Evolutionary conservation across 1,140 invertebrate genomes (phyloP), one percentile per base, ranked within the genome.

Genomic region (Orchesella cincta): DNA sequence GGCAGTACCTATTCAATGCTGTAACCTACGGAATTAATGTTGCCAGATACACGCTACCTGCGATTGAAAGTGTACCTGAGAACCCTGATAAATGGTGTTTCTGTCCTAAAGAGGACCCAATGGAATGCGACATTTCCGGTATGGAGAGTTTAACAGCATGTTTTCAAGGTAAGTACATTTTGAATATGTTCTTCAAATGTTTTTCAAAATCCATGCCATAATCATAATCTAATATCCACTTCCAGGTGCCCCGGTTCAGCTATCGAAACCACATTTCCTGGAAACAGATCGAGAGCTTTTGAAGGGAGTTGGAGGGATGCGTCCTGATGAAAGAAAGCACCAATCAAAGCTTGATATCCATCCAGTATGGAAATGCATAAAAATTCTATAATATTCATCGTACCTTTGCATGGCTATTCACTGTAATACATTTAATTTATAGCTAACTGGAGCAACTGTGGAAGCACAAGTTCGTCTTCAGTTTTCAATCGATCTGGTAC

Each of bases 51-150:
- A 36, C 29, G 8, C 29, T 52, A 3, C 73, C 36, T 18, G 1
- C 1, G 18, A 54, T 52, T 29, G 2, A 52, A 31, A 74, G 28
- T 20, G 28, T 54, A 3, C 28, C 73, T 18, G 46, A 74, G 18
- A 57, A 74, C 29, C 36, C 46, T 1, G 39, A 74, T 20, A 52
- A 1, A 35, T 78, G 77, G 77, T 78, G 77, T 26, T 78, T 78
- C 31, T 78, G 77, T 39, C 77, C 73, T 0, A 51, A 72, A 1
- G 51, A 54, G 8, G 64, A 78, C 18, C n/a, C n/a, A 0, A 28
- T 28, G 23, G 16, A 34, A 23, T 78, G 77, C 34, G 73, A 75
- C 33, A 75, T 71, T 1, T 34, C 28, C 12, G 77, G 77, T 3
- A 29, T 78, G 3, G 36, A 28, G 8, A 75, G 51, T 28, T 29